These are phyloP conservation scores for Platyrinchus mystaceus DNA, from an alignment of 2,797 vertebrate genomes.

Conservation along the genomic window DNA sequence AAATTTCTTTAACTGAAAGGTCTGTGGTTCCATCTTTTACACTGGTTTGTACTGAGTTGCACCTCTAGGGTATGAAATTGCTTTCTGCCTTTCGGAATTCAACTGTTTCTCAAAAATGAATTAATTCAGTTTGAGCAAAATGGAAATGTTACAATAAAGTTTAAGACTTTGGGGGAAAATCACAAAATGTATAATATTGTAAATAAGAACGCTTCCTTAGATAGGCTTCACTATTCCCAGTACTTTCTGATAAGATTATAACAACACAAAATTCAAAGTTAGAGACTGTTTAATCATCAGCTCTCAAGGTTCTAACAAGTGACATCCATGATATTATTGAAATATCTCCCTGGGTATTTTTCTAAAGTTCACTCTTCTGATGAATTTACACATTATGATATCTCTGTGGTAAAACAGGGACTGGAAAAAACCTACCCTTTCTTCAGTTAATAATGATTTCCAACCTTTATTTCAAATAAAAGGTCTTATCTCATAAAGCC, in stretches of 20 bases:
- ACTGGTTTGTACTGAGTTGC: not conserved
- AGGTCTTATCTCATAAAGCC: not conserved
- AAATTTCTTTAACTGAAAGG: not conserved
- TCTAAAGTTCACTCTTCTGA: not conserved
- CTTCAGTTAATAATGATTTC: conserved; percentile 15
- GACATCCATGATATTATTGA: not conserved
- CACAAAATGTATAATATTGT: not conserved
- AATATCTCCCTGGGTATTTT: conserved; percentile 1
- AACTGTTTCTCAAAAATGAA: not conserved
- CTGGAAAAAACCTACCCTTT: not conserved
- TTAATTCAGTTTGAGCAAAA: not conserved
- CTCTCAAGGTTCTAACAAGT: not conserved
- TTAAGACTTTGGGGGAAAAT: not conserved
- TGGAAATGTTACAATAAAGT: not conserved
- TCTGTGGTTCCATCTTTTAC: not conserved
- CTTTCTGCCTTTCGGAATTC: not conserved
- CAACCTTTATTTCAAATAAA: not conserved
- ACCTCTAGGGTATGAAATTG: not conserved
- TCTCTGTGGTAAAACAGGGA: not conserved
- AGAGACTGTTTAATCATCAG: not conserved
- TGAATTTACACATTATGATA: not conserved
- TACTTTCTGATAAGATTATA: not conserved
- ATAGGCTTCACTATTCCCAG: not conserved
- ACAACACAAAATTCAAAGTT: not conserved
- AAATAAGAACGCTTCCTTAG: not conserved